Base-by-base conservation (phyloP, 37 sponge, comb jelly and placozoan genomes). In the Amphimedon queenslandica region DNA sequence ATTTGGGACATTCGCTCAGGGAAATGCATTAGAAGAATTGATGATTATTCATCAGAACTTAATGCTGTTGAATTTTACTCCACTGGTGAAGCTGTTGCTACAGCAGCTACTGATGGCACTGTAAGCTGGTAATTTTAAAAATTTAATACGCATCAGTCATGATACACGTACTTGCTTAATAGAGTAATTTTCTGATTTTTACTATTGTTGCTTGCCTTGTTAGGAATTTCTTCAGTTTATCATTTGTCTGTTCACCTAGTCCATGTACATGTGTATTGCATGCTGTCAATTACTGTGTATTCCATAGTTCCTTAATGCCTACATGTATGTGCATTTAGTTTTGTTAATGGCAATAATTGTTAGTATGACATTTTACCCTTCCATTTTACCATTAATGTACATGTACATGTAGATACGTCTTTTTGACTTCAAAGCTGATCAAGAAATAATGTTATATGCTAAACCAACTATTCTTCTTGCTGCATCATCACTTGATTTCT, bases 381-480 rank as follows among this genome's bases (percentile, higher is more conserved):
- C 27, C 28, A n/a, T n/a, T n/a, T n/a, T n/a, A n/a, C n/a, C n/a
- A n/a, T 18, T 0, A 37, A 1, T n/a, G n/a, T n/a, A n/a, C n/a
- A n/a, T n/a, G n/a, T n/a, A n/a, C n/a, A n/a, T n/a, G n/a, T 40
- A 93, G 94, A 71, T 85, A 56, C 92, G 81, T 35, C 64, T 93
- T 58, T 90, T 83, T 87, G 94, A 93, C 61, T 63, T 93, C 64
- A 53, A 92, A 57, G 92, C 94, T 20, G 84, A 83, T 42, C 92
- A 93, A 67, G 88, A 90, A 57, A 67, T 93, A 40, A 82, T 58
- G 47, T 55, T 82, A 37, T 90, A 75, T 56, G 42, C 82, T 64
- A 86, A 86, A 61, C 73, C 75, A 11, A 82, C 84, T 61, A 81
- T 93, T 27, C 34, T 93, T 23, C 80, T 90, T 74, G 86, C 87